These are phyloP conservation scores for Ethmia dodecea DNA, from an alignment of 2,888 invertebrate genomes.

Conservation along the genomic window DNA sequence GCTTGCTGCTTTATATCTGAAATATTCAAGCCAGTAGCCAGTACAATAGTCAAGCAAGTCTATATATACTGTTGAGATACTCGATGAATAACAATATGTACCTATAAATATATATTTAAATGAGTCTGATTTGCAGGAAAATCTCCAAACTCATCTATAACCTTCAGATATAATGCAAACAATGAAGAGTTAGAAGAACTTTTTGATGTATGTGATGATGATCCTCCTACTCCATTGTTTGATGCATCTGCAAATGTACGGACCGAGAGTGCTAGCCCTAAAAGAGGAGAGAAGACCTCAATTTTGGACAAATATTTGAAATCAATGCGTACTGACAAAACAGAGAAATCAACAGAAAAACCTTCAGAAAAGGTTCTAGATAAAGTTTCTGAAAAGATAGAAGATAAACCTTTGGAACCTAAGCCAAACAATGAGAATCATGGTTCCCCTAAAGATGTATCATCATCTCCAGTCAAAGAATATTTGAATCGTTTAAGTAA, in stretches of 20 bases:
- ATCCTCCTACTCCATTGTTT: constrained; percentile 65
- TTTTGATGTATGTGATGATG: constrained; percentile 79
- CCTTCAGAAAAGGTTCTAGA: constrained; percentile 28
- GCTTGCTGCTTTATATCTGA: too few relatives aligned
- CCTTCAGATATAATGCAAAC: constrained; percentile 86
- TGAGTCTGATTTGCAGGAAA: constrained; percentile 46
- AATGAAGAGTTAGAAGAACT: constrained; percentile 86
- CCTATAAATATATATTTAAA: too few relatives aligned
- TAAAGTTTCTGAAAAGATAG: constrained; percentile 3
- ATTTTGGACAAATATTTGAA: constrained; percentile 73
- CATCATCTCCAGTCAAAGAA: constrained; percentile 75
- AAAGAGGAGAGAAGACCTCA: constrained; percentile 61
- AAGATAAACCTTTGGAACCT: constrained; percentile 41
- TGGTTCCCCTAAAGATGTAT: constrained; percentile 47
- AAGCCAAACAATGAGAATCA: constrained; percentile 43
- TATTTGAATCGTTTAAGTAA: constrained; percentile 78
- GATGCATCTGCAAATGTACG: constrained; percentile 49
- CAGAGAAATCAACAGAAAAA: constrained; percentile 32
- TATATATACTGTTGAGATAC: too few relatives aligned
- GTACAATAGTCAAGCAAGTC: too few relatives aligned
- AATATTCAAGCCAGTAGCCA: too few relatives aligned
- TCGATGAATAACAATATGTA: too few relatives aligned
- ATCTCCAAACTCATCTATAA: constrained; percentile 67
- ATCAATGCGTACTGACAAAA: constrained; percentile 44
- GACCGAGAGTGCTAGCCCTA: constrained; percentile 62